Conservation (phyloP, 2,888 invertebrate species). For the Meteorus cinctellus region DNA sequence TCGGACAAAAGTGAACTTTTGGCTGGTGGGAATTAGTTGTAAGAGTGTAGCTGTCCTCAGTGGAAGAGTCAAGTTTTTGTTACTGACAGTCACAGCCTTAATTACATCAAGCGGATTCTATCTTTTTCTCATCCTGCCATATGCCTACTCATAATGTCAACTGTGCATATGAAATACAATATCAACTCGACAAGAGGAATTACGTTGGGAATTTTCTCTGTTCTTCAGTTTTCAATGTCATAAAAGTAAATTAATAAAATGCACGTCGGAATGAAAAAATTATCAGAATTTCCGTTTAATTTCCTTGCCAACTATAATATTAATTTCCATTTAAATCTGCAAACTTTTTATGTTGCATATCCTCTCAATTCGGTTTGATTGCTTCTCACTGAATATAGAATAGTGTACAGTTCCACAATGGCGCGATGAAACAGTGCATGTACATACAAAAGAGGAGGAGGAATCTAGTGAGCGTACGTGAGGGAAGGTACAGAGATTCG, state of each 20-base stretch:
- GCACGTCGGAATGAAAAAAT: background rate
- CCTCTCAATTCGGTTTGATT: constrained; percentile 26
- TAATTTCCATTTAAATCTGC: background rate
- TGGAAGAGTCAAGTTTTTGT: constrained; percentile 22
- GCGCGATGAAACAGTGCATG: background rate
- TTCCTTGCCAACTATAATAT: too few relatives aligned
- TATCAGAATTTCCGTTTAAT: too few relatives aligned
- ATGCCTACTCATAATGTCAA: background rate
- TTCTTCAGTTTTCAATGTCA: background rate
- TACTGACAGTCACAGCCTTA: constrained; percentile 21
- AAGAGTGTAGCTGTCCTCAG: background rate
- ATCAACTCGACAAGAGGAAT: background rate
- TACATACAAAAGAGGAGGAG: background rate
- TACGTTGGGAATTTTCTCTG: background rate
- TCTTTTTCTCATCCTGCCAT: background rate
- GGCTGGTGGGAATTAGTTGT: constrained; percentile 16
- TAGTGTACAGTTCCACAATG: constrained; percentile 9
- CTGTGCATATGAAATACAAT: constrained; percentile 9
- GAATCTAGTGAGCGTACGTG: too few relatives aligned
- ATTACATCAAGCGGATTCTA: constrained; percentile 6
- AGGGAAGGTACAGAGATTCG: constrained; percentile 2
- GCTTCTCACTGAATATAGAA: constrained; percentile 2
- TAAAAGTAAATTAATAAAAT: too few relatives aligned
- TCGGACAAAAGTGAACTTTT: constrained; percentile 22
- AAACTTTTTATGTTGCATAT: constrained; percentile 2